A percentile compares a stretch with the other conserved stretches of the same genome.
Conservation (phyloP, 2,113 vertebrate genomes). For the Erythrolamprus reginae region DNA sequence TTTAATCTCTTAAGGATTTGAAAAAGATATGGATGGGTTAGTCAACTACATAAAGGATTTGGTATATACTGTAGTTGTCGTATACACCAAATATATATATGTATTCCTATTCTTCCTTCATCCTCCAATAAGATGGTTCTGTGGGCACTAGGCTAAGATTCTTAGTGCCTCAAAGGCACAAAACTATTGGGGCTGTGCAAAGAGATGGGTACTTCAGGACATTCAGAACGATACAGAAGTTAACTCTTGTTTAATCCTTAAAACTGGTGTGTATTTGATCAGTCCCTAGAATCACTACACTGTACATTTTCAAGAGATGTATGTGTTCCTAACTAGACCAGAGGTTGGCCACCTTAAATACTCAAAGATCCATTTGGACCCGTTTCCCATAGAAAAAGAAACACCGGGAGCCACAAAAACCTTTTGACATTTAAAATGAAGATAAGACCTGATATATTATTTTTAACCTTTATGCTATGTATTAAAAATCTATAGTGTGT, state of each 20-base stretch:
- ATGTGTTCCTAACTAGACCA: background rate
- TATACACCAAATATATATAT: too few species aligned
- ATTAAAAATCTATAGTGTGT: too few species aligned
- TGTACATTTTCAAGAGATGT: background rate
- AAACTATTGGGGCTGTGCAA: background rate
- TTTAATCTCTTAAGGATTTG: too few species aligned
- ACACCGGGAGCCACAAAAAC: too few species aligned
- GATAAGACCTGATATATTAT: too few species aligned
- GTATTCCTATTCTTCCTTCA: background rate
- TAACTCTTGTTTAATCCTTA: background rate
- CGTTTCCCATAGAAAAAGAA: too few species aligned
- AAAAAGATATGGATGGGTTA: too few species aligned
- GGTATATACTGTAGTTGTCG: background rate
- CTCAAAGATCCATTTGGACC: too few species aligned
- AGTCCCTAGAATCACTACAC: background rate
- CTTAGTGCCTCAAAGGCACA: background rate
- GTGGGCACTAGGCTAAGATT: background rate
- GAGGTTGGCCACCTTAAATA: too few species aligned
- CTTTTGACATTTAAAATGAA: too few species aligned
- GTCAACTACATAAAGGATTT: background rate
- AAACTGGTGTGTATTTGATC: background rate
- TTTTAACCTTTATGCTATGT: too few species aligned
- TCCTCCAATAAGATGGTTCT: background rate
- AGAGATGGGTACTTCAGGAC: background rate
- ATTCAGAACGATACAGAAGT: background rate